Conservation (phyloP, 2,113 vertebrate species). For the Phylloscopus whistleri region DNA sequence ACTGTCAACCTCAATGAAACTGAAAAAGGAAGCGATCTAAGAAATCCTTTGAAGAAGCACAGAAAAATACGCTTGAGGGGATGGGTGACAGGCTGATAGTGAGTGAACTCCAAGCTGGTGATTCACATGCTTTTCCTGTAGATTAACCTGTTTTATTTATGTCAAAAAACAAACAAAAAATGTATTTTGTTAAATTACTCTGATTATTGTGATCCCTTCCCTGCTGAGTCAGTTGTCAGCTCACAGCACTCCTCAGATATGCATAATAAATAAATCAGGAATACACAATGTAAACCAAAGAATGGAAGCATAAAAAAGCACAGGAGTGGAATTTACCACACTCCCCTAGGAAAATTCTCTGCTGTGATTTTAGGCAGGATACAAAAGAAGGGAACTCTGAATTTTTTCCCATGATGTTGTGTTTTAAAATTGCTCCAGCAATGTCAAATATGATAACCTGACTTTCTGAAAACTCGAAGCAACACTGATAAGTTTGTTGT, state of each 20-base stretch:
- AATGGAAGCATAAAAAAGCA: background rate
- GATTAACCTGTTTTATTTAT: background rate
- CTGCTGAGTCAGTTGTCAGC: constrained; percentile 25
- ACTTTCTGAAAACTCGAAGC: background rate
- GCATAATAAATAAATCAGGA: constrained; percentile 26
- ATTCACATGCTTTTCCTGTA: background rate
- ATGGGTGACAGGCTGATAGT: background rate
- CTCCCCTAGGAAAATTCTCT: background rate
- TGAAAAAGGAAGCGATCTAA: background rate
- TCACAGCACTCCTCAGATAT: background rate
- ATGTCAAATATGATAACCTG: background rate
- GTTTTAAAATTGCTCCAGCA: background rate
- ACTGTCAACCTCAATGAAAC: background rate
- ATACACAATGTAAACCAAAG: background rate
- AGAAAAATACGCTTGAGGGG: background rate
- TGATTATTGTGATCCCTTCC: background rate
- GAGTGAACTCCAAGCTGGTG: background rate
- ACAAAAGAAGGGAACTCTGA: background rate
- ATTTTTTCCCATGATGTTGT: background rate
- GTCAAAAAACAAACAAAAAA: background rate
- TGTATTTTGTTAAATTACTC: background rate
- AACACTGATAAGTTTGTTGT: background rate
- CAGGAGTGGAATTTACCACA: background rate
- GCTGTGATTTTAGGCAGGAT: background rate
- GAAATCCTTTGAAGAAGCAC: background rate